Base-by-base conservation (phyloP, 1,140 invertebrate species). In the Ditylenchus dipsaci region DNA sequence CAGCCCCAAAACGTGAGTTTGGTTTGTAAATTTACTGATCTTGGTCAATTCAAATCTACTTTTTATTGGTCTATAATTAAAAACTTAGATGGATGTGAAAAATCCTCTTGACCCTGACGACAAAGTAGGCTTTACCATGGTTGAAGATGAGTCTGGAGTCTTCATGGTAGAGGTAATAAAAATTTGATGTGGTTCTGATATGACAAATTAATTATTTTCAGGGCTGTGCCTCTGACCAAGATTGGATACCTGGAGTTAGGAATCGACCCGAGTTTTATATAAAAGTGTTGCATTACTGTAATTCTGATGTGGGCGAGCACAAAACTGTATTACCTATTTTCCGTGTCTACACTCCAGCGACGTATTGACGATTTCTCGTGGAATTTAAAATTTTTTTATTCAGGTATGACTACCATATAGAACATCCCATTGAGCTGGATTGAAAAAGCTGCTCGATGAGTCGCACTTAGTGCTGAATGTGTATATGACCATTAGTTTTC, bases 81-180 rank as follows among this genome's bases (percentile, higher is more conserved):
- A 3, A 56, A 68, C 57, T 21, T 47, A 72, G 69, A 61, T 26
- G 19, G 19, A 26, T 21, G 38, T 73, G 17, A 62, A 62, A 33
- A 74, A 73, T 43, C 71, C 70, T 1, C n/a, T 74, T 19, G 72
- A 74, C 74, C 72, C 72, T 21, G 72, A 74, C 49, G 72, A 74
- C 58, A 74, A 74, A 29, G 68, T 75, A 15, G 72, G 68, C 3
- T 64, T 74, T 47, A 23, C 72, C 13, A 26, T 53, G 15, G 68
- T 74, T 23, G 65, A 68, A 13, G 33, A 74, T 15, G 53, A 60
- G 19, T 26, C 67, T 45, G 72, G 72, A 17, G 19, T 74, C n/a
- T 74, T 58, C 17, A 69, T 57, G 17, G 67, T 74, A n/a, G 72
- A 74, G 49, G 49, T 38, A 38, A 38, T 11, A 5, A 3, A 38